Base-by-base conservation (phyloP, 2,888 invertebrate genomes). In the Lamellibrachia columna region DNA sequence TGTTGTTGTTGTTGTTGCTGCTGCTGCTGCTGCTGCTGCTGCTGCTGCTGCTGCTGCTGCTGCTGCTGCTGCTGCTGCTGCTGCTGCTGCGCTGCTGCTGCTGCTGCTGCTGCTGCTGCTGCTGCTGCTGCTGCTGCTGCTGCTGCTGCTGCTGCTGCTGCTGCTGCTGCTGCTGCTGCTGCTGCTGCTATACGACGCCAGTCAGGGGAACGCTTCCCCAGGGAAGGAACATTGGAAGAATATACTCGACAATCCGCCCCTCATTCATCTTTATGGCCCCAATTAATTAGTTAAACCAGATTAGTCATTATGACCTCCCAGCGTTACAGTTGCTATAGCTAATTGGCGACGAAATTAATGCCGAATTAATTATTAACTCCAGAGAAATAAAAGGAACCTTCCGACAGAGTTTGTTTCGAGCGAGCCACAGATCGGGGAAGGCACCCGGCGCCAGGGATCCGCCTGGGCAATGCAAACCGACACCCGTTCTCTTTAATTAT, bases 271-370 rank as follows among this genome's bases (percentile, higher is more conserved):
- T 75, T 75, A 22, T 75, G 75, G 22, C 75, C 75, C 75, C 75
- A n/a, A 75, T 75, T 75, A 75, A 75, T 75, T 75, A 75, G 75
- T 75, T 75, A 75, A 75, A 75, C 75, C 75, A 75, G 75, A 75
- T 75, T 75, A 75, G 75, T 75, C 75, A 75, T 75, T 75, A 75
- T 15, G 75, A 75, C 75, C 75, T 4, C 60, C 40, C 9, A 4
- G 75, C 75, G 22, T 75, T 75, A 22, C 75, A 22, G 75, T 75
- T 11, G 75, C 75, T 75, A 75, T 75, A 75, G 22, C 75, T 75
- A 75, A 75, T 75, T 75, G n/a, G 75, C 75, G 15, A 75, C 22
- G 22, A 75, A 75, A 75, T 75, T 75, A 22, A 75, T 75, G 75
- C 75, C 75, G n/a, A 75, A 75, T 75, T 11, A 75, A 75, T 75